Conservation (phyloP, 1,140 invertebrate genomes). For the Luehdorfia chinensis region DNA sequence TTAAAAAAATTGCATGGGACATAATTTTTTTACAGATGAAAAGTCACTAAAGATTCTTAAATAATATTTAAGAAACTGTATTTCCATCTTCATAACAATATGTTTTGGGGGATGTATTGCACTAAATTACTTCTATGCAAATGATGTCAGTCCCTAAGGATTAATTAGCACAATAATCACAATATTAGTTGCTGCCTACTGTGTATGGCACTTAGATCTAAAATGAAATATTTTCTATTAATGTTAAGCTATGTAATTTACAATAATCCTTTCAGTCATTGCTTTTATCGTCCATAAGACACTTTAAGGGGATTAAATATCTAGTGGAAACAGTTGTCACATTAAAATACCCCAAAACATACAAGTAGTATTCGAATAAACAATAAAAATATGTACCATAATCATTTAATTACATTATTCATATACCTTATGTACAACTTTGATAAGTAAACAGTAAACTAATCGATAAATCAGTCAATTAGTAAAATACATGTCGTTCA, state of each 20-base stretch:
- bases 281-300: too few relatives aligned
- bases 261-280: too few relatives aligned
- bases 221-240: too few relatives aligned
- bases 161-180: background rate
- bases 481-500: conserved; percentile 30
- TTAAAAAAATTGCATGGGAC: background rate
- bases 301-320: too few relatives aligned
- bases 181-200: background rate
- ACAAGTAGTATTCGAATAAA: background rate
- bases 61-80: too few relatives aligned
- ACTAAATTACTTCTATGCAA: conserved; percentile 12
- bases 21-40: background rate
- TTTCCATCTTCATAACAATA: too few relatives aligned
- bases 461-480: conserved; percentile 42
- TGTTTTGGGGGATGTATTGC: conserved; percentile 40
- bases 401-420: conserved; percentile 27
- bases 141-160: too few relatives aligned
- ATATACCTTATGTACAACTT: conserved; percentile 13
- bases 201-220: background rate
- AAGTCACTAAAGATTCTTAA: background rate
- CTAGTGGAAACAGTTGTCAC: too few relatives aligned
- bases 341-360: background rate
- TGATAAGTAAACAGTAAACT: conserved; percentile 26
- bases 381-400: conserved; percentile 20
- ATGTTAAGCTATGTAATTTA: too few relatives aligned